phyloP scores from a whole-genome alignment of 2,797 vertebrate species.

The Sebastes iracundus region DNA sequence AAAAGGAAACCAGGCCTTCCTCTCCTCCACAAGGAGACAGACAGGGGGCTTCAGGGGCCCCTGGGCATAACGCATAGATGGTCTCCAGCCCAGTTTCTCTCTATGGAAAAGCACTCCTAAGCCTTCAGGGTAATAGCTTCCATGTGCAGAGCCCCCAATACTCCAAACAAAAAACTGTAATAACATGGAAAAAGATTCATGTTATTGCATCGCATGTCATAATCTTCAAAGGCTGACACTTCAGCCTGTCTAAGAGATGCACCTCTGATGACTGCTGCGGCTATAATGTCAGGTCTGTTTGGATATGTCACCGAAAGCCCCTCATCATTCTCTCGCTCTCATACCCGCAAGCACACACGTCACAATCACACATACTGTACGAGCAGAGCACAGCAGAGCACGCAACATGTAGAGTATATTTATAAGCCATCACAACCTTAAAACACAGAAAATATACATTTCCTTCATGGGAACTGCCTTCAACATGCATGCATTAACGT shows the following conservation, averaged over 20 bases:
- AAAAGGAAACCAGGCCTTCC: conserved; percentile 56
- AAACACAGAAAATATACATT: background rate
- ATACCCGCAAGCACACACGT: background rate
- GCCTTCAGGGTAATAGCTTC: conserved; percentile 78
- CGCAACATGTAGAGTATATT: background rate
- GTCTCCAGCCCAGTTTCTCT: conserved; percentile 55
- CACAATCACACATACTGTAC: background rate
- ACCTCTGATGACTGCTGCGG: conserved; percentile 49
- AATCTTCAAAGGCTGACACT: conserved; percentile 72
- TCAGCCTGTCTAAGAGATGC: conserved; percentile 51
- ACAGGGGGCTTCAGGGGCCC: conserved; percentile 46
- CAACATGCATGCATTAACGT: background rate
- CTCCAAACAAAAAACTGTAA: conserved; percentile 71
- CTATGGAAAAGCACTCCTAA: conserved; percentile 66
- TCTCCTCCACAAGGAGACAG: conserved; percentile 30
- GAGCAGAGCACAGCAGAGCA: background rate
- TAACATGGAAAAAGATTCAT: conserved; percentile 67
- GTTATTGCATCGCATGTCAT: conserved; percentile 73
- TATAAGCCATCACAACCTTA: background rate
- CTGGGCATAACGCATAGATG: conserved; percentile 55
- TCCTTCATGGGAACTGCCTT: background rate
- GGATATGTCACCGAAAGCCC: conserved; percentile 35
- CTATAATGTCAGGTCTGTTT: conserved; percentile 50
- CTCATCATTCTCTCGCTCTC: conserved; percentile 8
- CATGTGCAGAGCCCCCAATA: conserved; percentile 70